A percentile compares a stretch with the other conserved stretches of the same genome.
Conservation (phyloP, 2,888 invertebrate species). For the Aromia moschata region DNA sequence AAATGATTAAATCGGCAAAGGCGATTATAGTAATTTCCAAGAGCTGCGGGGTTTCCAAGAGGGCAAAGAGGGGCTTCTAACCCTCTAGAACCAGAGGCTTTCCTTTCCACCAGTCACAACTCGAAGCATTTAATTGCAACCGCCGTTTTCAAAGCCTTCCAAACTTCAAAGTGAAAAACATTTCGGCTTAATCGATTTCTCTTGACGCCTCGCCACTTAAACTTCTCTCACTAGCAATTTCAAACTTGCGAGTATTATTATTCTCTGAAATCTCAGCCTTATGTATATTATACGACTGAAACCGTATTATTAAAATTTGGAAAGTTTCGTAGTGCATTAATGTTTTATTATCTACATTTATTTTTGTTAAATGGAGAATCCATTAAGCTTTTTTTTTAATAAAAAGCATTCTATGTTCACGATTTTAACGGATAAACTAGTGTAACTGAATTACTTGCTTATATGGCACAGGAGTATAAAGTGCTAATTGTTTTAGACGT, state of each 20-base stretch:
- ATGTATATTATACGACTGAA: slow-evolving; percentile 32
- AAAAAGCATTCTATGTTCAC: too few relatives aligned
- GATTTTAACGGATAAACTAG: too few relatives aligned
- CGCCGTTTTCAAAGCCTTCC: slow-evolving; percentile 54
- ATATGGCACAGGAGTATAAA: too few relatives aligned
- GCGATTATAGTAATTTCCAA: slow-evolving; percentile 50
- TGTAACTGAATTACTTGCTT: too few relatives aligned
- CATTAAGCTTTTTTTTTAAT: neutral
- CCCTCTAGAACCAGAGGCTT: slow-evolving; percentile 24
- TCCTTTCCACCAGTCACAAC: slow-evolving; percentile 40
- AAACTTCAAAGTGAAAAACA: slow-evolving; percentile 60
- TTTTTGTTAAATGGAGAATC: too few relatives aligned
- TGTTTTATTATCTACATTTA: too few relatives aligned
- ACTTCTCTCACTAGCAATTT: slow-evolving; percentile 45
- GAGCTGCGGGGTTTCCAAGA: slow-evolving; percentile 32
- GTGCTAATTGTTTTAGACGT: too few relatives aligned
- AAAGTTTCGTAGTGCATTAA: too few relatives aligned
- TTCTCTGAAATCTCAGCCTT: slow-evolving; percentile 33
- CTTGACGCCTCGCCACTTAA: slow-evolving; percentile 55
- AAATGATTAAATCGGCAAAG: slow-evolving; percentile 51
- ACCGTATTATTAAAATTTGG: slow-evolving; percentile 31
- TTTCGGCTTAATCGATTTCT: slow-evolving; percentile 58
- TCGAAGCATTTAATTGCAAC: slow-evolving; percentile 55
- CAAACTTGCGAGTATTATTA: slow-evolving; percentile 45
- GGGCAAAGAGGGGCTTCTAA: neutral